Conservation (phyloP, 2,888 invertebrate genomes). For the Neoascia interrupta region DNA sequence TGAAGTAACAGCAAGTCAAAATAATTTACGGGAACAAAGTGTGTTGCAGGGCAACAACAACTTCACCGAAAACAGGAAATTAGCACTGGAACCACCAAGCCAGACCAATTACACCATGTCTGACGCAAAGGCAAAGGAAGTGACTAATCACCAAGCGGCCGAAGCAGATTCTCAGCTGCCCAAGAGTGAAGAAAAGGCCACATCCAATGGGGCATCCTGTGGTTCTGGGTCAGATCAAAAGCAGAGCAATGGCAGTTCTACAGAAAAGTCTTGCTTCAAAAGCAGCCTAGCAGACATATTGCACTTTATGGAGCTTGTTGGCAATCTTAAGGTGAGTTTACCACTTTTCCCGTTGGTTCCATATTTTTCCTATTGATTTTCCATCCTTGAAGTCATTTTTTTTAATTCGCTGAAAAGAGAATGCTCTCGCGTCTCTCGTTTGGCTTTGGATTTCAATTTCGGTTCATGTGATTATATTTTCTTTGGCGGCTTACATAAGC, state of each 20-base stretch:
- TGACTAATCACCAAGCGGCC: slow-evolving; percentile 19
- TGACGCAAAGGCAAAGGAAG: slow-evolving; percentile 43
- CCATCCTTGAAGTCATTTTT: no score
- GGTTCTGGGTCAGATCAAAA: slow-evolving; percentile 30
- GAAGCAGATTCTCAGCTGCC: slow-evolving; percentile 3
- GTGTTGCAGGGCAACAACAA: slow-evolving; percentile 8
- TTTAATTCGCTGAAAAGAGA: no score
- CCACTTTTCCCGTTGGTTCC: not conserved
- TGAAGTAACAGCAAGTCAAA: slow-evolving; percentile 29
- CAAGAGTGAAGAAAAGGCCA: slow-evolving; percentile 10
- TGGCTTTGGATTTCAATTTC: no score
- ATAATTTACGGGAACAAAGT: slow-evolving; percentile 44
- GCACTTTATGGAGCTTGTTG: slow-evolving; percentile 86
- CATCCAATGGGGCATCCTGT: slow-evolving; percentile 51
- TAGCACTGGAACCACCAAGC: slow-evolving; percentile 8
- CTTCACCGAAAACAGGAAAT: slow-evolving; percentile 7
- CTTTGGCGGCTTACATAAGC: no score
- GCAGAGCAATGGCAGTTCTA: slow-evolving; percentile 10
- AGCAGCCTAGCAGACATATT: slow-evolving; percentile 77
- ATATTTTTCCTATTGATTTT: slow-evolving; percentile 57
- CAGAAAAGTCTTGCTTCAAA: slow-evolving; percentile 75
- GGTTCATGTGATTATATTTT: no score
- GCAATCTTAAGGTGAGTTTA: slow-evolving; percentile 84
- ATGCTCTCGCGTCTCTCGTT: no score
- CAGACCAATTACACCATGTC: slow-evolving; percentile 37